These are phyloP conservation scores for Dissostichus mawsoni DNA, from an alignment of 2,113 vertebrate genomes.

Conservation along the genomic window DNA sequence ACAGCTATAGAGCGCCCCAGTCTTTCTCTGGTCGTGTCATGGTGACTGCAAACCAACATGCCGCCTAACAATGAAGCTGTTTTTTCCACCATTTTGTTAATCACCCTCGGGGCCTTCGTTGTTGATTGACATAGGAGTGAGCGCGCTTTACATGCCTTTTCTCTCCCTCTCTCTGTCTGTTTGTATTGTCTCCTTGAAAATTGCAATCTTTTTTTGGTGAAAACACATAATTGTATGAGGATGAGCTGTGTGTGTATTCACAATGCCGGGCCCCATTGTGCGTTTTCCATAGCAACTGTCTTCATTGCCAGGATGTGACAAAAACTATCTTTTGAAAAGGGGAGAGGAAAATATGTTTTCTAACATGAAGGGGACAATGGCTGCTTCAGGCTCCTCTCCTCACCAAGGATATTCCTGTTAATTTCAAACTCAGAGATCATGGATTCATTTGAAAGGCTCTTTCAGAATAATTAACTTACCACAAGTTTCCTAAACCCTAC, in stretches of 20 bases:
- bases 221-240: conserved; percentile 78
- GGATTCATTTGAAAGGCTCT: conserved; percentile 53
- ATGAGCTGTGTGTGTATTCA: conserved; percentile 72
- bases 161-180: conserved; percentile 65
- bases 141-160: conserved; percentile 66
- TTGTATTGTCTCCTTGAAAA: conserved; percentile 80
- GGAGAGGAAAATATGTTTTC: conserved; percentile 64
- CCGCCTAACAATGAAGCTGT: conserved; percentile 74
- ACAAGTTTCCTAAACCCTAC: conserved; percentile 43
- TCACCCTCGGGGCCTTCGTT: conserved; percentile 75
- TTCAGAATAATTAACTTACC: conserved; percentile 60
- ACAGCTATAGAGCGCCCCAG: conserved; percentile 44
- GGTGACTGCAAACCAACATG: conserved; percentile 78
- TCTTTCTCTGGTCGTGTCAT: conserved; percentile 73
- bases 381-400: conserved; percentile 51
- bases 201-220: conserved; percentile 80
- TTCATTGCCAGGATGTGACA: conserved; percentile 79
- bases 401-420: conserved; percentile 59
- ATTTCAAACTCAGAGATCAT: conserved; percentile 53
- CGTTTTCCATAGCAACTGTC: conserved; percentile 82
- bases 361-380: conserved; percentile 69
- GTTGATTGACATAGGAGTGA: conserved; percentile 79
- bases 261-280: conserved; percentile 74
- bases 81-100: conserved; percentile 80
- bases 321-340: conserved; percentile 73